Base-by-base conservation (phyloP, 1,140 invertebrate species). In the Procambarus virginalis region DNA sequence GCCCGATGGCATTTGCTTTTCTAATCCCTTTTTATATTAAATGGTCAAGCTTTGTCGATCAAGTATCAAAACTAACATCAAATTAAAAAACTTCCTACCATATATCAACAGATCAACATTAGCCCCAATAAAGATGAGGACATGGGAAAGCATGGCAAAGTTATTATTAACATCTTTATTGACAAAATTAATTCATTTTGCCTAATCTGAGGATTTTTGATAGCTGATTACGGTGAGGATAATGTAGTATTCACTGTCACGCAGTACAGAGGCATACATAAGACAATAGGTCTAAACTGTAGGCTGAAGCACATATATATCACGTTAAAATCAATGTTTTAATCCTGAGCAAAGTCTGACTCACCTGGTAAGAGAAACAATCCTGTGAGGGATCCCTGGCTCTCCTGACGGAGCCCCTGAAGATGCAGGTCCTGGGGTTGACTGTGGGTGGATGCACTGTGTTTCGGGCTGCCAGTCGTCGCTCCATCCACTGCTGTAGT, bases 401-500 rank as follows among this genome's bases (percentile, higher is more conserved):
- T 51, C 88, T 77, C 46, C 87, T 70, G 45, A 90, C 70, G 0
- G 87, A 92, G 12, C 87, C 91, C 58, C 83, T 90, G 73, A 88
- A 70, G 4, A 75, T 58, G 48, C 68, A 78, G 80, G 92, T 80
- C 75, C 84, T 78, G 6, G 81, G 88, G 12, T 77, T 46, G 64
- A 89, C 8, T 34, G 55, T 4, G 60, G 73, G 84, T 20, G 89
- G 68, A 48, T 77, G 75, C 34, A 51, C 48, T 70, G 83, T 55
- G 77, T 45, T 22, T 76, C 84, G 80, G 84, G 73, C 64, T 79
- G 60, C 91, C 64, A 92, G 70, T 46, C 92, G 90, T n/a, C 89
- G 88, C 58, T 92, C 95, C 10, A 97, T 92, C 94, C 96, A 96
- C 86, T 96, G 96, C 91, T 96, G 96, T 48, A 97, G 94, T 92